Evolutionary conservation across 37 sponge, comb jelly and placozoan genomes (phyloP).

Genomic region (Geodia barretti): DNA sequence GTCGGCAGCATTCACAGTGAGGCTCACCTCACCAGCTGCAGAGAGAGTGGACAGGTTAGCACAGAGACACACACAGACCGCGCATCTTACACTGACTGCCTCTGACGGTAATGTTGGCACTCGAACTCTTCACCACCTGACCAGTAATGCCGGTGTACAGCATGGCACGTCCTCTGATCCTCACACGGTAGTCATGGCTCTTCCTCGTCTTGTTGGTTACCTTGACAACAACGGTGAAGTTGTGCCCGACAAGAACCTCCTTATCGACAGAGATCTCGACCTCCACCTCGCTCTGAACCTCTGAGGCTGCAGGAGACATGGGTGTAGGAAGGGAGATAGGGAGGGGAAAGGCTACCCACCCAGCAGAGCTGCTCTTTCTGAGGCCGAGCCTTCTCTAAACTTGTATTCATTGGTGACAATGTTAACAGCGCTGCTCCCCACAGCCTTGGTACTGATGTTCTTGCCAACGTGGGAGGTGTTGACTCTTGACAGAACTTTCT

Average conservation of each 20-base stretch:
- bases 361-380: slow-evolving; percentile 40
- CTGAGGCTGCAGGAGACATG: neutral
- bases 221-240: slow-evolving; percentile 22
- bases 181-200: neutral
- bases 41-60: neutral
- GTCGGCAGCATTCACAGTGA: slow-evolving; percentile 15
- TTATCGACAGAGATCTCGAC: slow-evolving; percentile 24
- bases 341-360: neutral
- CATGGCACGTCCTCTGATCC: slow-evolving; percentile 14
- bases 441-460: slow-evolving; percentile 90
- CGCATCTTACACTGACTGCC: slow-evolving; percentile 8
- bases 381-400: slow-evolving; percentile 21
- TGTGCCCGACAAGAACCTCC: slow-evolving; percentile 30
- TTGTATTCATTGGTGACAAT: slow-evolving; percentile 79
- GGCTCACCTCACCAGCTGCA: slow-evolving; percentile 15
- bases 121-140: slow-evolving; percentile 10
- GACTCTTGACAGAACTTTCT: slow-evolving; percentile 14
- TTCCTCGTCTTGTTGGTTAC: slow-evolving; percentile 38
- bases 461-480: slow-evolving; percentile 71
- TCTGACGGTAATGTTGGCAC: neutral
- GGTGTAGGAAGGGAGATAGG: neutral
- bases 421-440: slow-evolving; percentile 53
- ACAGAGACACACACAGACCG: neutral
- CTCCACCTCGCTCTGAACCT: slow-evolving; percentile 17
- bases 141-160: slow-evolving; percentile 44